Evolutionary conservation across 2,888 invertebrate genomes (phyloP).

Genomic region (Melanostoma scalare): DNA sequence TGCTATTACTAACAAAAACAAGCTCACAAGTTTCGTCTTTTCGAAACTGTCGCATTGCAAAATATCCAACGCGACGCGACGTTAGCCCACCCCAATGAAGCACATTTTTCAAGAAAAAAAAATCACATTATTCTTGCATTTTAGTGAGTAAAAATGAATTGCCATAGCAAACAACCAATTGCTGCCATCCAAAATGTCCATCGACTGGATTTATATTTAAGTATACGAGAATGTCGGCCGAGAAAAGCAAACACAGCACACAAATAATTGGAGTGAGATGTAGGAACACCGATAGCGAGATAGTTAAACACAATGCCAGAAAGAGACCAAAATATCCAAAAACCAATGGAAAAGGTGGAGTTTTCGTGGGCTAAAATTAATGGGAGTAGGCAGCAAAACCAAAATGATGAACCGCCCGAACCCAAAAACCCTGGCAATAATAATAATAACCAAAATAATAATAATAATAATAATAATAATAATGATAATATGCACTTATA

Average conservation of each 20-base stretch:
- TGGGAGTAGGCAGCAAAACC: conserved; percentile 15
- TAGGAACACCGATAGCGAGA: conserved; percentile 18
- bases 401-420: conserved; percentile 64
- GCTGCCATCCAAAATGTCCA: conserved; percentile 60
- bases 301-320: conserved; percentile 14
- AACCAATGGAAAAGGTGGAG: conserved; percentile 23
- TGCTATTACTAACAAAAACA: too few species aligned
- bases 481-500: conserved; percentile 74
- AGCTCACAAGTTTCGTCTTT: too few species aligned
- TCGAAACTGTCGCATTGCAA: too few species aligned
- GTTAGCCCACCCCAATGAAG: conserved; percentile 16
- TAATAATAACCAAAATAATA: conserved; percentile 68
- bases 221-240: conserved; percentile 55
- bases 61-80: neutral
- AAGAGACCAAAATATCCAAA: conserved; percentile 12
- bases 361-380: neutral
- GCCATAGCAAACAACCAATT: conserved; percentile 36
- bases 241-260: conserved; percentile 59
- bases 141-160: conserved; percentile 22
- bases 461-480: conserved; percentile 70
- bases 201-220: conserved; percentile 43
- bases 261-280: conserved; percentile 38
- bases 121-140: conserved; percentile 18
- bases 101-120: conserved; percentile 35
- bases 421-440: conserved; percentile 58